Conservation (phyloP, 2,113 vertebrate genomes). For the Dasypus novemcinctus region DNA sequence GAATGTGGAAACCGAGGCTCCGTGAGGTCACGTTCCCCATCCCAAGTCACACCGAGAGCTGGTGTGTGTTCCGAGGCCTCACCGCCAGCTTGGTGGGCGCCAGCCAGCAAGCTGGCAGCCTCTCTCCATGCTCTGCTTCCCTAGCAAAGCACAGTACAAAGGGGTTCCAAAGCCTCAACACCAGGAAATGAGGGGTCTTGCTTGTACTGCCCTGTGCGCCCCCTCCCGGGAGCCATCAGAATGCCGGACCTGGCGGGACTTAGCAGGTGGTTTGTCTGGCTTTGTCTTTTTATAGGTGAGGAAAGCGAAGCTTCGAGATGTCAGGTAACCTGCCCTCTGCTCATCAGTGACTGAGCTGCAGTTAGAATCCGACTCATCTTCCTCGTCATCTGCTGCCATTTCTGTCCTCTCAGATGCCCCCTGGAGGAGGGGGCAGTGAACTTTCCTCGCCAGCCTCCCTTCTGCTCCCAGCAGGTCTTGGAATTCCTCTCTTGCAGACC, state of each 20-base stretch:
- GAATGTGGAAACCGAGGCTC: neutral
- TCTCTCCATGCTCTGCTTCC: too few relatives aligned
- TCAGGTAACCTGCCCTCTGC: neutral
- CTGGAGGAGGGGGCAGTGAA: neutral
- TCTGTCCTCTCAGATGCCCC: neutral
- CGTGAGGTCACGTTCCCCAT: accelerated
- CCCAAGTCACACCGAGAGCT: neutral
- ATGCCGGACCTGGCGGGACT: neutral
- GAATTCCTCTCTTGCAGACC: conserved; percentile 52
- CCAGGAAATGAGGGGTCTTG: too few relatives aligned
- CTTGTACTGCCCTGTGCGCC: neutral
- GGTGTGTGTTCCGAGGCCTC: neutral
- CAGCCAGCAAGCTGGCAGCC: neutral
- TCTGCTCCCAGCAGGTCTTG: conserved; percentile 44
- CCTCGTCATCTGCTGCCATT: neutral
- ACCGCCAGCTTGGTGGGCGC: neutral
- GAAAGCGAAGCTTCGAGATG: neutral
- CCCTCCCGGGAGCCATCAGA: neutral
- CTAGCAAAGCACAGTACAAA: too few relatives aligned
- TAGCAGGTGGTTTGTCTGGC: neutral
- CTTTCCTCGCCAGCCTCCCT: neutral
- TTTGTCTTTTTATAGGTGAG: neutral
- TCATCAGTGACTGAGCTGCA: neutral
- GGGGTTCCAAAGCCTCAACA: too few relatives aligned
- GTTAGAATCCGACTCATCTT: neutral